These are phyloP conservation scores for Clepsis dumicolana DNA, from an alignment of 2,888 invertebrate genomes.

Conservation along the genomic window DNA sequence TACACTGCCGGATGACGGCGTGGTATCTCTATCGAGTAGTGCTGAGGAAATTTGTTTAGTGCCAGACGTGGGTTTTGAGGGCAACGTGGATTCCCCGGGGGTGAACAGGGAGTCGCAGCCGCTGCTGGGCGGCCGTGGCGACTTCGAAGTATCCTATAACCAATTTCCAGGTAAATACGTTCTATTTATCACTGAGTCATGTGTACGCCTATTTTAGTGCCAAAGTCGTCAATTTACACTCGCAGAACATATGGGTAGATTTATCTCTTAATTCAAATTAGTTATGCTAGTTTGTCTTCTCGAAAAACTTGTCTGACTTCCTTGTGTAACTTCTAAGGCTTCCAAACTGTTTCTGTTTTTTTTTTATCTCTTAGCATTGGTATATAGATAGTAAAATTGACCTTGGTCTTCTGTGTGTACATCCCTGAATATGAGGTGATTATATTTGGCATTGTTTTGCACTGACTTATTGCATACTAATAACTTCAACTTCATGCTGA, in stretches of 20 bases:
- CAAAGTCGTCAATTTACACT: constrained; percentile 24
- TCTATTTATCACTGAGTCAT: constrained; percentile 40
- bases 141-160: constrained; percentile 91
- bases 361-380: constrained; percentile 42
- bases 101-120: constrained; percentile 97
- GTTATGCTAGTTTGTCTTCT: constrained; percentile 39
- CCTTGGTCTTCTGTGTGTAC: constrained; percentile 56
- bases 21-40: constrained; percentile 86
- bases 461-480: constrained; percentile 51
- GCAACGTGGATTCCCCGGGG: constrained; percentile 93
- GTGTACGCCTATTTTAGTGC: constrained; percentile 39
- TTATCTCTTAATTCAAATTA: constrained; percentile 2
- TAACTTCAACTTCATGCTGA: constrained; percentile 68
- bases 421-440: constrained; percentile 48
- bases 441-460: constrained; percentile 52
- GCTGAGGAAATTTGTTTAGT: constrained; percentile 91
- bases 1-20: constrained; percentile 85
- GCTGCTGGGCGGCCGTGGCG: constrained; percentile 93
- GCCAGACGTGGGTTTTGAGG: constrained; percentile 94
- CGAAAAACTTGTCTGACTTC: constrained; percentile 62
- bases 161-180: constrained; percentile 92
- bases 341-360: constrained; percentile 49
- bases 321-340: constrained; percentile 56
- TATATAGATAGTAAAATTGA: constrained; percentile 53
- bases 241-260: constrained; percentile 24